Conservation (phyloP, 2,888 invertebrate species). For the Pterostichus madidus region DNA sequence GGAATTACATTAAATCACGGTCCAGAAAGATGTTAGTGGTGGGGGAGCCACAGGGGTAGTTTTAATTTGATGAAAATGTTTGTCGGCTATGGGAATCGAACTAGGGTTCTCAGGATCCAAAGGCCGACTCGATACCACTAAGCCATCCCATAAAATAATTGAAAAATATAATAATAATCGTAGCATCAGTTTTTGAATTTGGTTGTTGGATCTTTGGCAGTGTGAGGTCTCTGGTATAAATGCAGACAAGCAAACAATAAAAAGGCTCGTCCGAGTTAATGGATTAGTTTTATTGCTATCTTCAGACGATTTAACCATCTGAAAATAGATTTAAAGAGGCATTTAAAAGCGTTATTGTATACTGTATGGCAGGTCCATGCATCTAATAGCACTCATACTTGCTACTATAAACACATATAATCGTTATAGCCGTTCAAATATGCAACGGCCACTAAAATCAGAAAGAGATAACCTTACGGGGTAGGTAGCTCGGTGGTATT, state of each 20-base stretch:
- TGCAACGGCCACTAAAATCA: too few species aligned
- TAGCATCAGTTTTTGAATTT: neutral
- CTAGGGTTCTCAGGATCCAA: too few species aligned
- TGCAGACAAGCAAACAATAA: slow-evolving; percentile 35
- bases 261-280: slow-evolving; percentile 45
- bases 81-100: too few species aligned
- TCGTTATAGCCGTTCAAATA: neutral
- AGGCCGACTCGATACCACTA: too few species aligned
- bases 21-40: too few species aligned
- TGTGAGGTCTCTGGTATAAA: neutral
- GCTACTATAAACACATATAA: slow-evolving; percentile 24
- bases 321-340: slow-evolving; percentile 44
- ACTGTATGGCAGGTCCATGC: neutral
- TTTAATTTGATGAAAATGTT: too few species aligned
- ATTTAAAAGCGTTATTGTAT: slow-evolving; percentile 36
- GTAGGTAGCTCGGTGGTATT: too few species aligned
- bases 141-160: too few species aligned
- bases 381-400: neutral
- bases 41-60: too few species aligned
- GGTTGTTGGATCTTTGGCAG: neutral
- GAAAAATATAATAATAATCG: too few species aligned
- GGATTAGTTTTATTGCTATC: slow-evolving; percentile 52
- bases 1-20: too few species aligned
- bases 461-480: too few species aligned
- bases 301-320: slow-evolving; percentile 35